Evolutionary conservation across 2,888 invertebrate genomes (phyloP), one percentile per base, ranked within the genome.

Genomic region (Coecobrya sp.): DNA sequence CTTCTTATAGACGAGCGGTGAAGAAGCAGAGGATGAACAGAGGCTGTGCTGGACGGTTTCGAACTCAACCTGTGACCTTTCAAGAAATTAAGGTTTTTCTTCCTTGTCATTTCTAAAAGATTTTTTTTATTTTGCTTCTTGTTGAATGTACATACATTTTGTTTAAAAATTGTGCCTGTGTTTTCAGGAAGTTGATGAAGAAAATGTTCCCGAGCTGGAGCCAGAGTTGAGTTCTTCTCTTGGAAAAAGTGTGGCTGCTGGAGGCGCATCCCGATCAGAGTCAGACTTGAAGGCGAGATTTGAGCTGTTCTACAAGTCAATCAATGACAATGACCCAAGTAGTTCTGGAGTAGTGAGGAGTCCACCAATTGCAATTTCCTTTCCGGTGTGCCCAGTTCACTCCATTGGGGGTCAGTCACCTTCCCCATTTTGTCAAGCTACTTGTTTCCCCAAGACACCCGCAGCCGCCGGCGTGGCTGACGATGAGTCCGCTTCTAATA

Each of bases 41-140:
- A 95, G 94, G 95, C 62, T 93, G 96, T 62, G 85, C 93, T 52
- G 93, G 93, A 7, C 92, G 95, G 27, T 95, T 95, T 87, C 93
- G 95, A 94, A 97, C 97, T 52, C 97, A 97, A 95, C 97, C 97
- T 0, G 97, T 97, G 94, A 97, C 97, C 70, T 97, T 97, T 95
- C 97, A 97, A 62, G 97, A 97, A 96, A 97, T 97, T 94, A 97
- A 97, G 96, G 97, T 97, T 19, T 36, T 36, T n/a, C 16, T 13
- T 36, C 36, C 59, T 59, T 36, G 89, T 36, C 81, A 45, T 62
- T 68, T 16, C 13, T n/a, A n/a, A n/a, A n/a, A n/a, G n/a, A n/a
- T n/a, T n/a, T 25, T 11, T 45, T 25, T 76, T 45, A 8, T 25
- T 3, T 1, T 76, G 19, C 45, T 19, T 19, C 19, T n/a, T 36